Base-by-base conservation (phyloP, 1,140 invertebrate genomes). In the Drosophila kepulauana region DNA sequence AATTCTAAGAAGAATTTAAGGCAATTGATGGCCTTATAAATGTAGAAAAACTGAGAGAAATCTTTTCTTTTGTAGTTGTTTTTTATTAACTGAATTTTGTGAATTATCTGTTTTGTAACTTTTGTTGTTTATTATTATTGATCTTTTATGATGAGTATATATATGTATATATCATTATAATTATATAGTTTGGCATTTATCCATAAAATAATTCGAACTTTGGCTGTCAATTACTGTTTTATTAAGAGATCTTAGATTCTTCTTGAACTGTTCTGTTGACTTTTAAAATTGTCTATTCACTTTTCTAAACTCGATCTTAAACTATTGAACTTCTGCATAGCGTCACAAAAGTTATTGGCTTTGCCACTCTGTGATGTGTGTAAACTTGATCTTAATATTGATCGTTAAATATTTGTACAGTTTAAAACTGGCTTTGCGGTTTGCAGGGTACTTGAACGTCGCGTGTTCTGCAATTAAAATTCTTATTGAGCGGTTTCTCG, bases 401-500 rank as follows among this genome's bases (percentile, higher is more conserved):
- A 5, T n/a, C 13, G 5, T 52, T n/a, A 11, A 16, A 28, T 52
- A n/a, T 28, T 16, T 28, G 13, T 16, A 13, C 15, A 16, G 46
- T 43, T 43, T 13, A 3, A 43, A 13, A 43, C 8, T 52, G 20
- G 30, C 35, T 7, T 45, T 4, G 1, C 15, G 10, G 2, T 15
- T 56, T 13, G 4, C 38, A 85, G 79, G 58, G 79, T 77, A 75
- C 68, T 58, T 48, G 1, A 8, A 10, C 6, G 48, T 62, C 59
- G 66, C 11, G 30, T 62, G 64, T 10, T 15, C 73, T 69, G 51
- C 43, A 38, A 76, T 41, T 68, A 58, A 56, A 79, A 77, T 79
- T 82, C 68, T 61, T 79, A 88, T 88, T 86, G 56, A 77, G 64
- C 82, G 71, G 35, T 38, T 33, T 5, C 33, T 25, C 20, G 20